Evolutionary conservation across 2,113 vertebrate species (phyloP).

Genomic region (Istiophorus platypterus): DNA sequence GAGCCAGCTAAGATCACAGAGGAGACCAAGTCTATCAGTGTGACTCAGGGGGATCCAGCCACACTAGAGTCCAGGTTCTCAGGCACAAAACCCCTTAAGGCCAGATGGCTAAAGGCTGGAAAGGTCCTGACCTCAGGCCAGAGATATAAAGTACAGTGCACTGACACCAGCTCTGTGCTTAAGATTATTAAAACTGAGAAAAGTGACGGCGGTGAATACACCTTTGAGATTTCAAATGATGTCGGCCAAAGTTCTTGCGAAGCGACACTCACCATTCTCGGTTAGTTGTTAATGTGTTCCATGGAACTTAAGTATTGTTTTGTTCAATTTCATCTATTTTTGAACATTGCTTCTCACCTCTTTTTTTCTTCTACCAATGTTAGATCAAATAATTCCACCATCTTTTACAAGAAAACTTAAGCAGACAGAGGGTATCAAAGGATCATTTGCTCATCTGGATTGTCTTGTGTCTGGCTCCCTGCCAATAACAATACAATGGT

Average conservation of each 20-base stretch:
- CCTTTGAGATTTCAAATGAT: conserved; percentile 95
- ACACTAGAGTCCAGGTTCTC: conserved; percentile 94
- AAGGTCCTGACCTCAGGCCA: conserved; percentile 89
- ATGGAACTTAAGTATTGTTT: neutral
- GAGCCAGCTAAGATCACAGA: conserved; percentile 95
- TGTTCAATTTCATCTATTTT: neutral
- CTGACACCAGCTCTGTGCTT: conserved; percentile 91
- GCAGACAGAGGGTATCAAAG: conserved; percentile 95
- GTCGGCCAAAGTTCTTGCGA: conserved; percentile 92
- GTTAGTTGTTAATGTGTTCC: conserved; percentile 83
- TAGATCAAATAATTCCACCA: conserved; percentile 97
- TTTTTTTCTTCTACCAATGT: conserved; percentile 56
- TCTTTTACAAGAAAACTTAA: conserved; percentile 97
- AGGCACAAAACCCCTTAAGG: conserved; percentile 92
- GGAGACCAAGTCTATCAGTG: conserved; percentile 94
- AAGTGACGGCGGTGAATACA: conserved; percentile 92
- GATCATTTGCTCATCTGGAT: conserved; percentile 95
- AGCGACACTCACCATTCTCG: conserved; percentile 91
- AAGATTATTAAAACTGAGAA: conserved; percentile 93
- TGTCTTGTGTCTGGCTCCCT: conserved; percentile 96
- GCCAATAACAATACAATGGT: conserved; percentile 95
- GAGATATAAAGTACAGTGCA: conserved; percentile 92
- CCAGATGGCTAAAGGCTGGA: conserved; percentile 92
- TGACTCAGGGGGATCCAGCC: conserved; percentile 96
- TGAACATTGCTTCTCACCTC: conserved; percentile 15